phyloP scores from a whole-genome alignment of 2,113 vertebrate species.

The Turdus rufiventris region DNA sequence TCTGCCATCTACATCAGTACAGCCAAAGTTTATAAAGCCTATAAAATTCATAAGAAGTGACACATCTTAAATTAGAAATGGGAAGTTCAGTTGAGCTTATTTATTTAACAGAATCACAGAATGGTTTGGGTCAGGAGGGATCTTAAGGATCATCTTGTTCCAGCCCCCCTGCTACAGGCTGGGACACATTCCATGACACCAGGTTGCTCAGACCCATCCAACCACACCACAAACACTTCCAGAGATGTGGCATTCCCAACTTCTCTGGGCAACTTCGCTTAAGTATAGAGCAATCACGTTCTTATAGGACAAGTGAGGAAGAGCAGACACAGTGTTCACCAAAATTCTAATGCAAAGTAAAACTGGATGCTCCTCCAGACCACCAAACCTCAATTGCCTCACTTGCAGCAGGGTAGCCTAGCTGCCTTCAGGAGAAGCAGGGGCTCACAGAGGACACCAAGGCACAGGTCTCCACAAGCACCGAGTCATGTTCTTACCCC shows the following conservation, averaged over 20 bases:
- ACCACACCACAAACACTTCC: neutral
- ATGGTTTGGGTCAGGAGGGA: neutral
- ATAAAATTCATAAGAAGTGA: neutral
- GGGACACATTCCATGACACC: neutral
- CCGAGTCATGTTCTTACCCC: neutral
- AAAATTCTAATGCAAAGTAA: neutral
- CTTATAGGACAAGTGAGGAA: neutral
- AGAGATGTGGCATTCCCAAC: neutral
- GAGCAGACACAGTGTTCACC: neutral
- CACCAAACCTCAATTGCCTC: neutral
- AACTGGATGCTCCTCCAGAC: neutral
- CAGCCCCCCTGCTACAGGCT: accelerated
- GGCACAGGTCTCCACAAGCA: neutral
- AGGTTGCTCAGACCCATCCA: neutral
- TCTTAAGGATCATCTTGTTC: neutral
- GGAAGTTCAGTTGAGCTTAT: neutral
- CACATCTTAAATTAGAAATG: neutral
- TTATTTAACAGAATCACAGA: neutral
- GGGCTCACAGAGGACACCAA: neutral
- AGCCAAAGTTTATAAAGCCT: neutral
- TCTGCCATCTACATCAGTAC: neutral
- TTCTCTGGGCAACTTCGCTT: neutral
- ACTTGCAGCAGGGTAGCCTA: neutral
- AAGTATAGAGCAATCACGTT: neutral
- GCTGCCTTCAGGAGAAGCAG: neutral